Base-by-base conservation (phyloP, 2,797 vertebrate species). In the Lycodopsis pacificus region DNA sequence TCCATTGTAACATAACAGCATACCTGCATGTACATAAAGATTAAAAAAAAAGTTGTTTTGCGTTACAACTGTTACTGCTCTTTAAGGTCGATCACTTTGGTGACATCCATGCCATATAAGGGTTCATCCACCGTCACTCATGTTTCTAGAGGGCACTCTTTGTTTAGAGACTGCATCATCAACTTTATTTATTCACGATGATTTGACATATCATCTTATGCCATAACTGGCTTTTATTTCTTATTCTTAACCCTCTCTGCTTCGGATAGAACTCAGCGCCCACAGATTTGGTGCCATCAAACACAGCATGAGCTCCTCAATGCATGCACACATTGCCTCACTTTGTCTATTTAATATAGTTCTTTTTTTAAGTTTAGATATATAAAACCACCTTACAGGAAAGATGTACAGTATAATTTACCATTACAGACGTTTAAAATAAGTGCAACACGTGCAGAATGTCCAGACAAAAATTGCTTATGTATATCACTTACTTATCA, bases 11-110 rank as follows among this genome's bases (percentile, higher is more conserved):
- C 46, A 48, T 75, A 65, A 71, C 69, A 66, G 59, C 67, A 67
- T 66, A 77, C 44, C 72, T 91, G 91, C 91, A 93, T 93, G 92
- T 53, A 51, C 65, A 48, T 65, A 19, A 48, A 63, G 64, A 64
- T 81, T 77, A 88, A 84, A 7, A 85, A 17, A 85, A 17, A 27
- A 27, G 86, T 84, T 86, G 86, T 72, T 71, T 66, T 38, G 42
- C 49, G 2, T 57, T 8, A 58, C 90, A 90, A 79, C 87, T 87
- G 86, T 87, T 79, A 76, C 73, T 69, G 70, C 73, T 84, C 77
- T 80, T 76, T 54, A 67, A 65, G 63, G 49, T 15, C 11, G 38
- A 74, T 67, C 63, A 72, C 79, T 49, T 25, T 1, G 36, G 40
- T 27, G 48, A 51, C 73, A 5, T 53, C 27, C 34, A 7, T 40